Conservation (phyloP, 2,797 vertebrate genomes). For the Catharus ustulatus region DNA sequence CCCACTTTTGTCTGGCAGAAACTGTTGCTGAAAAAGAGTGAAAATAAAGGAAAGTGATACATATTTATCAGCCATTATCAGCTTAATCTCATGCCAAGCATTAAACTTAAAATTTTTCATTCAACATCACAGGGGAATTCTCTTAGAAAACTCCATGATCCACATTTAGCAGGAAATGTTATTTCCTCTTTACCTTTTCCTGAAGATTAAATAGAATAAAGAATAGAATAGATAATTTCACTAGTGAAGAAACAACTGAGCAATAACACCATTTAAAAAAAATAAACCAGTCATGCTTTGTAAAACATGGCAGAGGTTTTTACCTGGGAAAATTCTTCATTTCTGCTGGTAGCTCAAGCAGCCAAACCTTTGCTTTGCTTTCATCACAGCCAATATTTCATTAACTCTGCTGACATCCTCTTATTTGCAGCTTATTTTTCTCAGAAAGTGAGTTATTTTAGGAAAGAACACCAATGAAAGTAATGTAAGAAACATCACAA, state of each 20-base stretch:
- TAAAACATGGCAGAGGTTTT: neutral
- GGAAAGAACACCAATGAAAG: neutral
- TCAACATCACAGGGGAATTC: neutral
- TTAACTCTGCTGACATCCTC: neutral
- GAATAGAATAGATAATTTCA: neutral
- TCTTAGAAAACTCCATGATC: neutral
- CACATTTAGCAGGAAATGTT: neutral
- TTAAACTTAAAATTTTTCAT: neutral
- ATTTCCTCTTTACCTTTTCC: neutral
- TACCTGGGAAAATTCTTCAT: neutral
- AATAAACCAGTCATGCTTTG: neutral
- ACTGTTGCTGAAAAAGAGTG: neutral
- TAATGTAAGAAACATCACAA: neutral
- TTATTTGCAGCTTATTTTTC: neutral
- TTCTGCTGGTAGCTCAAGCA: neutral
- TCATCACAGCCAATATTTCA: neutral
- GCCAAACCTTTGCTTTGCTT: neutral
- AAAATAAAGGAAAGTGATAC: neutral
- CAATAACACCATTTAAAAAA: neutral
- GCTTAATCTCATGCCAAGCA: neutral
- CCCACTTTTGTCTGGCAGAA: neutral
- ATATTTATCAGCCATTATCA: neutral
- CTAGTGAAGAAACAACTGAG: neutral
- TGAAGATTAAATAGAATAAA: neutral
- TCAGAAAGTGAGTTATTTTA: neutral